Evolutionary conservation across 2,888 invertebrate species (phyloP).

Genomic region (Ganaspis brasiliensis): DNA sequence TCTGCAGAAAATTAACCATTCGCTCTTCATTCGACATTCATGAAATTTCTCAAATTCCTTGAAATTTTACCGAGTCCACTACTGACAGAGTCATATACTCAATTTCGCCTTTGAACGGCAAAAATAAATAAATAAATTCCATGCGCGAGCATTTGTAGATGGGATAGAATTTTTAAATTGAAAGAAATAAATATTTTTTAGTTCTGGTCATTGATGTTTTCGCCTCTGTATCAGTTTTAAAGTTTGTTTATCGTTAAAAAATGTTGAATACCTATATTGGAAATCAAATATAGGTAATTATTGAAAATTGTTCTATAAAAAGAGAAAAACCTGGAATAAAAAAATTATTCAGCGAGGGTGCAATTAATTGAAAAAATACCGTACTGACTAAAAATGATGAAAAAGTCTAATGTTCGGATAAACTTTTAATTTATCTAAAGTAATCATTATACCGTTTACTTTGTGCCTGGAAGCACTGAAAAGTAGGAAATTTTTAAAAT

Average conservation of each 20-base stretch:
- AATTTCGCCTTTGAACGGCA: background rate
- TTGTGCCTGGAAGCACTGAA: background rate
- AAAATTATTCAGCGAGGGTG: no score
- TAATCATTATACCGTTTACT: background rate
- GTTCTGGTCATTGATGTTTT: no score
- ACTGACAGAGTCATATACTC: background rate
- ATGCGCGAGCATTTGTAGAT: background rate
- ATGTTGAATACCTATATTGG: no score
- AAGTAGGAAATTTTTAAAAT: constrained; percentile 1
- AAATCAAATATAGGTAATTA: no score
- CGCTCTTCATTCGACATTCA: constrained; percentile 24
- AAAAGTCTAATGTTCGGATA: no score
- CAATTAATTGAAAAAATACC: no score
- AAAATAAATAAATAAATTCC: background rate
- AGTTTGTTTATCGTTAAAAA: no score
- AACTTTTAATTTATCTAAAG: no score
- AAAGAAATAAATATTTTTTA: background rate
- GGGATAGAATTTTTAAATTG: background rate
- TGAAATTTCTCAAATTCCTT: constrained; percentile 23
- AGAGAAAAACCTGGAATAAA: no score
- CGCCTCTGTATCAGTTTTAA: no score
- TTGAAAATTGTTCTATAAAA: no score
- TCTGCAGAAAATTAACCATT: constrained; percentile 14
- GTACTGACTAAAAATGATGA: no score
- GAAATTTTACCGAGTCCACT: background rate